Conservation (phyloP, 2,797 vertebrate species). For the Aldrovandia affinis region DNA sequence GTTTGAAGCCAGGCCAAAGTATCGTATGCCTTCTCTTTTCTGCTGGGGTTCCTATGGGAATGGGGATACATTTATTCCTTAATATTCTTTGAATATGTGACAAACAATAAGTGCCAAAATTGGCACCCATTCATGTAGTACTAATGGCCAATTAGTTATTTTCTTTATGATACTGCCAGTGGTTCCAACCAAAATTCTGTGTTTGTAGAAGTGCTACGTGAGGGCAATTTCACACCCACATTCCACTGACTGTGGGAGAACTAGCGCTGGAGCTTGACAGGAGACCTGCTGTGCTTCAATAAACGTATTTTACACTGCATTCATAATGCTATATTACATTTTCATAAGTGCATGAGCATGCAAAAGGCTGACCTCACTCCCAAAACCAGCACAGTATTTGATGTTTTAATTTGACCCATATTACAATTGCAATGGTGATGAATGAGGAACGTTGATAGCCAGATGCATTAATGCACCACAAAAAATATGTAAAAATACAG, state of each 20-base stretch:
- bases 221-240: background rate
- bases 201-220: background rate
- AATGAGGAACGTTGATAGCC: background rate
- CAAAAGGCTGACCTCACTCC: background rate
- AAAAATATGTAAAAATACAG: background rate
- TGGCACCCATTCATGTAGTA: background rate
- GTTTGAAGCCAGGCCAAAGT: too few relatives aligned
- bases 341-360: background rate
- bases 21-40: too few relatives aligned
- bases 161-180: background rate
- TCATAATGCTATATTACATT: background rate
- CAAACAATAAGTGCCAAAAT: background rate
- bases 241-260: background rate
- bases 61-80: background rate
- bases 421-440: background rate
- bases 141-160: background rate
- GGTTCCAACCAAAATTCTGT: background rate
- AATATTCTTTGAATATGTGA: background rate
- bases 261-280: background rate
- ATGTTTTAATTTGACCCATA: background rate
- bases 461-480: background rate
- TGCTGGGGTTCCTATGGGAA: too few relatives aligned
- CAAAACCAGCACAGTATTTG: background rate
- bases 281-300: background rate
- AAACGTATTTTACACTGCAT: background rate